Base-by-base conservation (phyloP, 1,140 invertebrate species). In the Nylanderia fulva region DNA sequence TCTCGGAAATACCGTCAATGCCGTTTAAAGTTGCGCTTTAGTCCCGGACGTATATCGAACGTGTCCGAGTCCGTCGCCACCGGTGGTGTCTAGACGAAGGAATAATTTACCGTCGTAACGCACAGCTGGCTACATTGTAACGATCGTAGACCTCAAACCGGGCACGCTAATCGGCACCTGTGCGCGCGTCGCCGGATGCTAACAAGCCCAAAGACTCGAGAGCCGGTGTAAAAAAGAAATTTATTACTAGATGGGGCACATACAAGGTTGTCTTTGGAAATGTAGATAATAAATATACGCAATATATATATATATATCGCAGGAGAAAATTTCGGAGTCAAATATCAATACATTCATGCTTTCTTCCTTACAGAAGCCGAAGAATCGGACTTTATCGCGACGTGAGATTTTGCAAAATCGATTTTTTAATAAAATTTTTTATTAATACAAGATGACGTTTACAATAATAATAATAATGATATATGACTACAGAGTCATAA, bases 201-300 rank as follows among this genome's bases (percentile, higher is more conserved):
- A 88, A 88, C 86, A 42, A 88, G 72, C 80, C 64, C 42, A 56
- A 56, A 75, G 63, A 11, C 68, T 69, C 21, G 45, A 56, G 39
- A 36, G 58, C 36, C 66, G 36, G 11, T 56, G 74, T 75, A 56
- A 80, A 69, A 74, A 54, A n/a, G 33, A 85, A 77, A 88, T 88
- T 88, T 88, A 88, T 88, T 71, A 52, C 39, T n/a, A 83, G 58
- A 48, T 85, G 72, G 56, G n/a, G n/a, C n/a, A n/a, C n/a, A n/a
- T n/a, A n/a, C n/a, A n/a, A n/a, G n/a, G 6, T 75, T 63, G 27
- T 8, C 42, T 39, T 66, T 52, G 7, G 42, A 72, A 66, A 64
- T 63, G 33, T 36, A 72, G 52, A 2, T 21, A 45, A 68, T n/a
- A 33, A 1, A 33, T 33, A 33, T 33, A 33, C 1, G 29, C 29